A percentile compares a stretch with the other conserved stretches of the same genome.
Evolutionary conservation across 2,888 invertebrate genomes (phyloP).

Genomic region (Apotomis capreana): DNA sequence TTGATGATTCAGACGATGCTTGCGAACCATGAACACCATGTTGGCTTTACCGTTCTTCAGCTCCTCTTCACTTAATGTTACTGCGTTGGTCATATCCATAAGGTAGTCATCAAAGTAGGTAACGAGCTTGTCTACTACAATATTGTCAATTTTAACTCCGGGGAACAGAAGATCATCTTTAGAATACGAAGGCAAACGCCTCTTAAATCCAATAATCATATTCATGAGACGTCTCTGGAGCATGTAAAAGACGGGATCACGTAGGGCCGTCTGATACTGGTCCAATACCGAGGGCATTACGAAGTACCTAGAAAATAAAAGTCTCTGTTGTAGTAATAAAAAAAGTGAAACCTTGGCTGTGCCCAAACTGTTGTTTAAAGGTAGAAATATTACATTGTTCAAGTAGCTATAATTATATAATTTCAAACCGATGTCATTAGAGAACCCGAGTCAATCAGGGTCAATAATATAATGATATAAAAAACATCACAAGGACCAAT

Average conservation of each 20-base stretch:
- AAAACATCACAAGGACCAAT: no score
- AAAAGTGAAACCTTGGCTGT: constrained; percentile 43
- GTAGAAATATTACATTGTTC: no score
- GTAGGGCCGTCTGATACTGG: constrained; percentile 85
- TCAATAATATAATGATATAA: no score
- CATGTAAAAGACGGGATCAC: constrained; percentile 89
- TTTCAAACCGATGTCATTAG: no score
- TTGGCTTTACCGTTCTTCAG: constrained; percentile 75
- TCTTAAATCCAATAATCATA: constrained; percentile 84
- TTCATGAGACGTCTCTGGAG: constrained; percentile 85
- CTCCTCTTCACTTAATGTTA: constrained; percentile 76
- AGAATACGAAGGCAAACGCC: constrained; percentile 83
- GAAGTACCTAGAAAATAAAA: constrained; percentile 64
- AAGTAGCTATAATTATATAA: no score
- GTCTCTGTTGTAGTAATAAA: not conserved
- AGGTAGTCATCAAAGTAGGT: constrained; percentile 88
- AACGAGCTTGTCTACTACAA: constrained; percentile 85
- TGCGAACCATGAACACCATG: constrained; percentile 81
- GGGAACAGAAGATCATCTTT: constrained; percentile 84
- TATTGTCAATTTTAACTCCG: constrained; percentile 85
- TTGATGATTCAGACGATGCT: constrained; percentile 86
- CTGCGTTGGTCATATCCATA: constrained; percentile 85
- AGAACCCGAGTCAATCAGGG: no score
- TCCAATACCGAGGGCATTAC: constrained; percentile 84
- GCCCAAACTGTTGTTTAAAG: no score